Percentiles rank a stretch among this genome's conserved stretches.
These are phyloP conservation scores for Bagarius yarrelli DNA, from an alignment of 2,113 vertebrate species.

Conservation along the genomic window DNA sequence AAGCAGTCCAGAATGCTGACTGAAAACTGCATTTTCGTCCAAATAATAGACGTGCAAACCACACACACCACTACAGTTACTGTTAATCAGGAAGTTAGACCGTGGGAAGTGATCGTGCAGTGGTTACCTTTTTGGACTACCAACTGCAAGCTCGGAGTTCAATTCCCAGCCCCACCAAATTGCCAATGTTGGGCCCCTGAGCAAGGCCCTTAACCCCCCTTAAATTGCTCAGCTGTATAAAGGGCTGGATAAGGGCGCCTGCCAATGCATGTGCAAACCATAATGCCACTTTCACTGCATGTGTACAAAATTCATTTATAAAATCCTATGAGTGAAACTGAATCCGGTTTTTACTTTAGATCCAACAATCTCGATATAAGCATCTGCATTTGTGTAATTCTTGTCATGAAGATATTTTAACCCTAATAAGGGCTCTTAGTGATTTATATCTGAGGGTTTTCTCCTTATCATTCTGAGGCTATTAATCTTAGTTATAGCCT, in stretches of 20 bases:
- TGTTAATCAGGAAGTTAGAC: not conserved
- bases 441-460: constrained; percentile 32
- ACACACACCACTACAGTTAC: constrained; percentile 13
- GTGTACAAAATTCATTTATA: not conserved
- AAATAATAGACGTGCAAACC: constrained; percentile 1
- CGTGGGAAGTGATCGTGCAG: too few species aligned
- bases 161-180: too few species aligned
- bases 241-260: too few species aligned
- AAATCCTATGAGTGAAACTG: not conserved
- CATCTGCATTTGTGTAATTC: constrained; percentile 6
- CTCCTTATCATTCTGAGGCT: constrained; percentile 3
- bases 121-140: too few species aligned
- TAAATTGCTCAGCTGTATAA: too few species aligned
- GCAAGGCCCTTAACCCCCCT: too few species aligned
- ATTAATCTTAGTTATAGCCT: constrained; percentile 45
- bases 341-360: not conserved
- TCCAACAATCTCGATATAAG: not conserved
- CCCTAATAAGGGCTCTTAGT: constrained; percentile 13
- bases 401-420: constrained; percentile 21
- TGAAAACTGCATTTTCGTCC: not conserved
- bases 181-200: too few species aligned
- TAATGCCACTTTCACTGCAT: not conserved
- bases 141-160: too few species aligned
- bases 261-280: not conserved
- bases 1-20: not conserved